phyloP scores from a whole-genome alignment of 2,888 invertebrate species.

The Lysandra bellargus region DNA sequence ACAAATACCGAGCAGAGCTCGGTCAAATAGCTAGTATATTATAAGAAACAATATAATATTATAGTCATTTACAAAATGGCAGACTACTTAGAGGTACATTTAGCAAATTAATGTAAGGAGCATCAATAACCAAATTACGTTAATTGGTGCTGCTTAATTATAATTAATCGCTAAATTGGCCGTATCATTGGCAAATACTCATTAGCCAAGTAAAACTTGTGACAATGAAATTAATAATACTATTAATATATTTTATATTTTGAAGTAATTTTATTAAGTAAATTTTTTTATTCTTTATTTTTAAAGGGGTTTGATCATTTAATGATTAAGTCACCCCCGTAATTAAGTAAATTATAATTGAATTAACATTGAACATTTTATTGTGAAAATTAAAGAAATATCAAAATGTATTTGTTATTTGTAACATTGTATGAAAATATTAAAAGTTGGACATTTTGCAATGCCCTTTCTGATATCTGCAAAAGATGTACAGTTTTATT shows the following conservation, averaged over 20 bases:
- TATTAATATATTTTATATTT: background rate
- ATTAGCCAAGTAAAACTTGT: background rate
- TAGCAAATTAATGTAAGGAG: slow-evolving; percentile 25
- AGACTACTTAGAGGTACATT: slow-evolving; percentile 13
- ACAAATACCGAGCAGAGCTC: too few relatives aligned
- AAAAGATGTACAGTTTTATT: slow-evolving; percentile 32
- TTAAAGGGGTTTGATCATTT: too few relatives aligned
- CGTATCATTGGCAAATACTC: slow-evolving; percentile 18
- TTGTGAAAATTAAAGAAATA: background rate
- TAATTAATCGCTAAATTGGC: slow-evolving; percentile 29
- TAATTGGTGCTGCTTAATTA: slow-evolving; percentile 23
- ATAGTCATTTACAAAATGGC: background rate
- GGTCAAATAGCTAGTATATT: too few relatives aligned
- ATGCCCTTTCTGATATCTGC: slow-evolving; percentile 27
- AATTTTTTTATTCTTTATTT: too few relatives aligned
- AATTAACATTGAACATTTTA: background rate
- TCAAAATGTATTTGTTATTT: background rate
- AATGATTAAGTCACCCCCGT: too few relatives aligned
- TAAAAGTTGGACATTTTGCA: background rate
- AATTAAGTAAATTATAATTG: background rate
- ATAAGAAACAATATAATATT: background rate
- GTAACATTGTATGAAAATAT: background rate
- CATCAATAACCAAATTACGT: slow-evolving; percentile 29
- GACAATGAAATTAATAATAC: background rate
- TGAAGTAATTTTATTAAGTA: background rate